These are phyloP conservation scores for Cataglyphis cursor DNA, from an alignment of 2,888 invertebrate genomes.

Conservation along the genomic window DNA sequence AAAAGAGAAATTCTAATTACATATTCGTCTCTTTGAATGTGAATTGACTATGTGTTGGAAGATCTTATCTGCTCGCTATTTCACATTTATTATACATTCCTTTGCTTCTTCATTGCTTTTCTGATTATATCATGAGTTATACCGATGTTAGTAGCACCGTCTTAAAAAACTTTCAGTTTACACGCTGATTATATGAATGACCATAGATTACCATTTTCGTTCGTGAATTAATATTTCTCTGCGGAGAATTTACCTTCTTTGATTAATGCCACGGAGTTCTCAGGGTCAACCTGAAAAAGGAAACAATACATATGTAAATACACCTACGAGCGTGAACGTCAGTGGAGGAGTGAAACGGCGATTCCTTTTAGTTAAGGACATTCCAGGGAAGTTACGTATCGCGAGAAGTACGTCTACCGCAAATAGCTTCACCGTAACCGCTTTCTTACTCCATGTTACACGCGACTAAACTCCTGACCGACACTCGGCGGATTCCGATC, in stretches of 20 bases:
- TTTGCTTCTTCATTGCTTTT: not conserved
- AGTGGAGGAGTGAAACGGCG: not conserved
- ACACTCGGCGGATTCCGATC: slow-evolving; percentile 48
- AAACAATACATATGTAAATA: slow-evolving; percentile 63
- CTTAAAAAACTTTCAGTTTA: slow-evolving; percentile 38
- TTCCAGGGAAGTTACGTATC: slow-evolving; percentile 41
- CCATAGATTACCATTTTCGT: slow-evolving; percentile 37
- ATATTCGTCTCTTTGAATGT: not conserved
- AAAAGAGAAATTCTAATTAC: not conserved
- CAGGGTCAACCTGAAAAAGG: slow-evolving; percentile 90
- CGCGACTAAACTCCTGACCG: slow-evolving; percentile 51
- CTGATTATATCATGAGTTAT: not conserved
- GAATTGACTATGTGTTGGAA: not conserved
- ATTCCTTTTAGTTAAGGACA: slow-evolving; percentile 45
- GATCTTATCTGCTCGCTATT: not conserved
- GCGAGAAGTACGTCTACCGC: slow-evolving; percentile 48
- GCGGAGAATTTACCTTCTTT: slow-evolving; percentile 92
- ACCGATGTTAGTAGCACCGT: not conserved
- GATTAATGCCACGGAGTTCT: slow-evolving; percentile 93
- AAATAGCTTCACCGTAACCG: slow-evolving; percentile 52
- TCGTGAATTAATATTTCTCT: slow-evolving; percentile 45
- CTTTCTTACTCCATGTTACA: slow-evolving; percentile 55
- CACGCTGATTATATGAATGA: slow-evolving; percentile 28
- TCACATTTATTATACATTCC: not conserved
- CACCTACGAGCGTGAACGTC: slow-evolving; percentile 16